phyloP scores from a whole-genome alignment of 2,113 vertebrate genomes.

The Alaudala cheleensis region DNA sequence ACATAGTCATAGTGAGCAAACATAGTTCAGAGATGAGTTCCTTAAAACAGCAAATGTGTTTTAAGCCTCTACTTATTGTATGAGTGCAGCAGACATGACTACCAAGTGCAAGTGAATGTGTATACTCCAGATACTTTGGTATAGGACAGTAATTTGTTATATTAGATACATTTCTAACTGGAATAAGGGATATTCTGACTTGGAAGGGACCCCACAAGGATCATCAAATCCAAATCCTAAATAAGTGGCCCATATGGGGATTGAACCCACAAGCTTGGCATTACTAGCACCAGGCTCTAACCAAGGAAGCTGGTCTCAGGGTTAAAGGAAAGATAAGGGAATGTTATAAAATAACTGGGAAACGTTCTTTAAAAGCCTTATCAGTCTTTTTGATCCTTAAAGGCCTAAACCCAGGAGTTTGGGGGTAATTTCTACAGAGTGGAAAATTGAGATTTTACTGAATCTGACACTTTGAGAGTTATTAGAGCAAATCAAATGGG shows the following conservation, averaged over 20 bases:
- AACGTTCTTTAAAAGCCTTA: background rate
- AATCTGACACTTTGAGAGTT: background rate
- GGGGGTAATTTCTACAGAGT: background rate
- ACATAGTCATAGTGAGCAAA: background rate
- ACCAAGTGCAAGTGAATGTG: background rate
- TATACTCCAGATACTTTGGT: background rate
- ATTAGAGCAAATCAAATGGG: background rate
- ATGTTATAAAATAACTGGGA: background rate
- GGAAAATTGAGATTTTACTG: background rate
- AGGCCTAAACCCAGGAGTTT: background rate
- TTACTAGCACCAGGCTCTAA: background rate
- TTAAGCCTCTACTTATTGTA: background rate
- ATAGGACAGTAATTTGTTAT: background rate
- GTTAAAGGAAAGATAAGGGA: background rate
- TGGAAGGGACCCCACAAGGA: background rate
- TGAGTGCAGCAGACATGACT: background rate
- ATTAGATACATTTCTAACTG: background rate
- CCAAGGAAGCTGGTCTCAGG: background rate
- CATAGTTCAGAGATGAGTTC: background rate
- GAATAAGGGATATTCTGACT: background rate
- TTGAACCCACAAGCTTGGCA: background rate
- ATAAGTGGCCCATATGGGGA: accelerated
- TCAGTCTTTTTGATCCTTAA: background rate
- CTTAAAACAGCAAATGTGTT: background rate
- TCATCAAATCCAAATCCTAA: background rate